Evolutionary conservation across 2,113 vertebrate species (phyloP), one percentile per base, ranked within the genome.

Genomic region (Trochalopteron elliotii): DNA sequence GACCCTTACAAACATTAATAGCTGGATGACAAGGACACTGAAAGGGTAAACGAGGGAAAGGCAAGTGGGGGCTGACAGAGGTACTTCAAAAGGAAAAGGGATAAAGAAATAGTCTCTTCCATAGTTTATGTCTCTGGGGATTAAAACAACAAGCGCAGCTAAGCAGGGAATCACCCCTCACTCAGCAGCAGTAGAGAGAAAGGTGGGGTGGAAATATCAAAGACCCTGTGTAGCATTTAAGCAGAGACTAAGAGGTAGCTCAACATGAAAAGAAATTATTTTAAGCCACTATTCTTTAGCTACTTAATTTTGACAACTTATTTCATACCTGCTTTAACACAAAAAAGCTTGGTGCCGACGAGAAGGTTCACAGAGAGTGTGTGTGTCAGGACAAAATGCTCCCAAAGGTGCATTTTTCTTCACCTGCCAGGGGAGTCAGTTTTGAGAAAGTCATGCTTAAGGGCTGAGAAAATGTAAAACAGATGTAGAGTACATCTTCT

Each of bases 281-380:
- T 81, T 83, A 92, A 50, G 89, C 15, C 11, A 56, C 52, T 83
- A 35, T 79, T 90, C 28, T 78, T 56, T 49, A 72, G 52, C 40
- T 60, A 35, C 76, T 86, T 95, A 90, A 77, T 87, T 89, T 89
- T 92, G 83, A 92, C 90, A 94, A 87, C 77, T 90, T 87, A 75
- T 85, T 96, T 94, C 44, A 40, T 81, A 92, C 50, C 74, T 74
- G 31, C 72, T 96, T 94, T 92, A 89, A 70, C 55, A 96, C 44
- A 74, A 75, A 91, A 91, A 94, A 72, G 8, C 40, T 83, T 70
- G 78, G 21, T 92, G 89, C 37, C 0, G 1, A 61, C 23, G 68
- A 81, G 50, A 79, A 71, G 1, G 11, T 77, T 92, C 83, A 85
- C 52, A 69, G 67, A 75, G 81, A 61, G 23, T 40, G 30, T 31